These are phyloP conservation scores for Teleiodes luculella DNA, from an alignment of 2,888 invertebrate genomes.

Conservation along the genomic window DNA sequence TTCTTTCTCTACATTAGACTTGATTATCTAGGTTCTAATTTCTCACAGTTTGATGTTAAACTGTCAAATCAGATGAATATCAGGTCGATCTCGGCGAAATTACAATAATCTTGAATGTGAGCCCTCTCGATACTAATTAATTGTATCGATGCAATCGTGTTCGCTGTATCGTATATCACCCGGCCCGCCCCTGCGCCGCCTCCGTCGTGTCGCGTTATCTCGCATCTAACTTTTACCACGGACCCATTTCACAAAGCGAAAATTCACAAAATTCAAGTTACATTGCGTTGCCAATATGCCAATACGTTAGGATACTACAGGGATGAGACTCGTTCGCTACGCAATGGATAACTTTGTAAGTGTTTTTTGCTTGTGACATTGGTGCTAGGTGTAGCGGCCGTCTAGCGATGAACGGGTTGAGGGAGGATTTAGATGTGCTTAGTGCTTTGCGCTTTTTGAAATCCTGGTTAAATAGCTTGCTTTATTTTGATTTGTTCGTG, in stretches of 20 bases:
- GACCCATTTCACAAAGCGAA: too few relatives aligned
- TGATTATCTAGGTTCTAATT: too few relatives aligned
- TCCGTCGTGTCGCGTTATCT: slow-evolving; percentile 59
- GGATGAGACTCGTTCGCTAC: too few relatives aligned
- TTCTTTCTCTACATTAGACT: too few relatives aligned
- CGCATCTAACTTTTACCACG: slow-evolving; percentile 42
- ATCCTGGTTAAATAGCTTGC: background rate
- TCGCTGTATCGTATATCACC: slow-evolving; percentile 41
- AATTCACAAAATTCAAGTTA: too few relatives aligned
- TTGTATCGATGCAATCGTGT: slow-evolving; percentile 42
- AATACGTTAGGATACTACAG: too few relatives aligned
- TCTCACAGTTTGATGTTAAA: too few relatives aligned
- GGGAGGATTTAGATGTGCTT: slow-evolving; percentile 1
- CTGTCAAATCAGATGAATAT: too few relatives aligned
- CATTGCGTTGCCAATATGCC: too few relatives aligned
- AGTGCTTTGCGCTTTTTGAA: slow-evolving; percentile 6
- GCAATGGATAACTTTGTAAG: too few relatives aligned
- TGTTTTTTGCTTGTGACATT: too few relatives aligned
- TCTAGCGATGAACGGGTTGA: slow-evolving; percentile 24
- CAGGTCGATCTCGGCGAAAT: background rate
- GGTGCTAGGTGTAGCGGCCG: too few relatives aligned
- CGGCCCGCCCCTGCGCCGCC: slow-evolving; percentile 57
- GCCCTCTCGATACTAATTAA: slow-evolving; percentile 45
- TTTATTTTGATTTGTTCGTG: background rate
- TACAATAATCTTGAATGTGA: background rate